Evolutionary conservation across 1,140 invertebrate genomes (phyloP).

Genomic region (Oryzaephilus surinamensis): DNA sequence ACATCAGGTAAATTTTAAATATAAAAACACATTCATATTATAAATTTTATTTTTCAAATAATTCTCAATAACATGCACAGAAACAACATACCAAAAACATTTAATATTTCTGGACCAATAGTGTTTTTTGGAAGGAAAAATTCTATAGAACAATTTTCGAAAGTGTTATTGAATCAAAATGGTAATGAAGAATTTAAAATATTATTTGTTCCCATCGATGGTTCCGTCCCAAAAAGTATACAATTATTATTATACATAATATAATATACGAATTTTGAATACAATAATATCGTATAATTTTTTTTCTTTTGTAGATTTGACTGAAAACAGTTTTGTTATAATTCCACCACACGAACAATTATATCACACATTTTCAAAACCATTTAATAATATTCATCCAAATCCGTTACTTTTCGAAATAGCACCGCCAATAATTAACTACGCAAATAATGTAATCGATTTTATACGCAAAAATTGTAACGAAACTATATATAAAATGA

Average conservation of each 20-base stretch:
- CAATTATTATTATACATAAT: neutral
- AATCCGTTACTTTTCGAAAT: constrained; percentile 26
- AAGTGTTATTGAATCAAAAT: too few relatives aligned
- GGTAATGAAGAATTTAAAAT: too few relatives aligned
- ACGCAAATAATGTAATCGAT: constrained; percentile 12
- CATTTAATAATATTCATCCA: constrained; percentile 19
- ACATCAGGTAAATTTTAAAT: too few relatives aligned
- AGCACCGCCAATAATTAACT: constrained; percentile 21
- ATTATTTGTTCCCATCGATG: constrained; percentile 26
- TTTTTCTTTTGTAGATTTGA: constrained; percentile 25
- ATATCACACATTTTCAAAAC: neutral
- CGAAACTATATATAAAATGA: constrained; percentile 23
- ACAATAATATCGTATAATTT: too few relatives aligned
- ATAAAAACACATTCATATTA: too few relatives aligned
- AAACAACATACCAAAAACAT: too few relatives aligned
- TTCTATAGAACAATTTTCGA: too few relatives aligned
- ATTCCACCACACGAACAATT: constrained; percentile 12
- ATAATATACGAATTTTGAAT: too few relatives aligned
- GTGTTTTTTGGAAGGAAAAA: too few relatives aligned
- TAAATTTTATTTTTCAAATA: too few relatives aligned
- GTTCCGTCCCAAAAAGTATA: constrained; percentile 20
- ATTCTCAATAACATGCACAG: too few relatives aligned
- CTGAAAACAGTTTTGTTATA: constrained; percentile 23
- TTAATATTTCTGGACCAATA: too few relatives aligned
- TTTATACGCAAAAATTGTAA: constrained; percentile 22